Evolutionary conservation across 2,113 vertebrate genomes (phyloP), one percentile per base, ranked within the genome.

Genomic region (Rhynchopsitta pachyrhyncha): DNA sequence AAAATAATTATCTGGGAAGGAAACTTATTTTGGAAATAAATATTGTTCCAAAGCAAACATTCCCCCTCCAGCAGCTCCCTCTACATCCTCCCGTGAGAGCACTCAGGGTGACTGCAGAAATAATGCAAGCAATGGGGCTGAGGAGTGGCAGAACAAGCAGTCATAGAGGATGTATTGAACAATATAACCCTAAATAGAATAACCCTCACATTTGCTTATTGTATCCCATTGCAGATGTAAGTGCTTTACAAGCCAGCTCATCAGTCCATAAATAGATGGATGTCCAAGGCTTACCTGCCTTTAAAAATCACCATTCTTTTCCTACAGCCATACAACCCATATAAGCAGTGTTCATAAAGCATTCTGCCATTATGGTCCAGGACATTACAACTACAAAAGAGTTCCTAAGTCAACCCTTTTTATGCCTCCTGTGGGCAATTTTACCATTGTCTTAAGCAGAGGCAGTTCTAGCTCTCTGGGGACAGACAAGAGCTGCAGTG

Each of bases 1-100:
- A 80, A 95, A 93, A 87, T 70, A 94, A 69, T 92, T 93, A 84
- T 52, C 66, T 68, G 39, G 25, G 50, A 88, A 35, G 57, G 33
- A 82, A 92, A 93, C 10, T 84, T 93, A 46, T 74, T 92, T 91
- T 67, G 74, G 87, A 94, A 94, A 63, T 39, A 59, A 2, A 29
- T 11, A 3, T 71, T 84, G 59, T 91, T 93, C 84, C 66, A 91
- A 71, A 84, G 35, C 37, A 92, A 94, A 82, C 3, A 39, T 47
- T 64, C 39, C 31, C 31, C 41, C 35, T 93, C 28, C 73, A 83
- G 82, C 50, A 81, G 41, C n/a, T 90, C 15, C 14, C 28, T 66
- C 31, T 53, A 74, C 37, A 41, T 55, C 29, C 5, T 91, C 18
- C 46, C 33, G 27, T 27, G 15, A 57, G 25, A 73, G 19, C 0